These are phyloP conservation scores for Romanomermis culicivorax DNA, from an alignment of 2,888 invertebrate genomes.

Conservation along the genomic window DNA sequence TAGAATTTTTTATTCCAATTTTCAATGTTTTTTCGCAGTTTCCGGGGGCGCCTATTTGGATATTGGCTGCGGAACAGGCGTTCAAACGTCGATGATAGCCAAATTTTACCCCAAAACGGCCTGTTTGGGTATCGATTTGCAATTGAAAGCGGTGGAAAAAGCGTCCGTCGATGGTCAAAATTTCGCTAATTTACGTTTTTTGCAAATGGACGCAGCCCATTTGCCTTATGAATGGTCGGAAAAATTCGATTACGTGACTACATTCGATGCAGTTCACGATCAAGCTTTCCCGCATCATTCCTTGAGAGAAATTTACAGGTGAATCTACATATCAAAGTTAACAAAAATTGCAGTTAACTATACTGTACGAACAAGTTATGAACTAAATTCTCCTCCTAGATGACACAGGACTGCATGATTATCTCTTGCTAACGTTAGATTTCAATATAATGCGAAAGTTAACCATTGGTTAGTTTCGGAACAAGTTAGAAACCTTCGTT, in stretches of 20 bases:
- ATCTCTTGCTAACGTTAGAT: too few relatives aligned
- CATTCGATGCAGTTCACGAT: constrained; percentile 2
- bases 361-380: too few relatives aligned
- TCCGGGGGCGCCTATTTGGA: constrained; percentile 1
- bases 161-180: not conserved
- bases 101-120: not conserved
- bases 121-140: not conserved
- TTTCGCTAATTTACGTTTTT: not conserved
- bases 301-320: not conserved
- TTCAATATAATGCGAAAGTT: too few relatives aligned
- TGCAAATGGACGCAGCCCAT: not conserved
- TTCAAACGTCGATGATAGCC: not conserved
- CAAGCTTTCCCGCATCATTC: not conserved
- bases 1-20: too few relatives aligned
- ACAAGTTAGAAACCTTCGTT: too few relatives aligned
- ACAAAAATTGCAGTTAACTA: too few relatives aligned
- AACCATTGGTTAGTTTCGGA: too few relatives aligned
- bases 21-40: too few relatives aligned
- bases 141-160: not conserved
- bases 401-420: too few relatives aligned
- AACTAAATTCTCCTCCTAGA: too few relatives aligned
- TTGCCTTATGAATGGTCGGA: not conserved
- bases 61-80: constrained; percentile 3
- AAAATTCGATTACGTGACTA: constrained; percentile 4
- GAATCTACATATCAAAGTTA: too few relatives aligned